Conservation (phyloP, 2,888 invertebrate species). For the Apodemia hepburni region DNA sequence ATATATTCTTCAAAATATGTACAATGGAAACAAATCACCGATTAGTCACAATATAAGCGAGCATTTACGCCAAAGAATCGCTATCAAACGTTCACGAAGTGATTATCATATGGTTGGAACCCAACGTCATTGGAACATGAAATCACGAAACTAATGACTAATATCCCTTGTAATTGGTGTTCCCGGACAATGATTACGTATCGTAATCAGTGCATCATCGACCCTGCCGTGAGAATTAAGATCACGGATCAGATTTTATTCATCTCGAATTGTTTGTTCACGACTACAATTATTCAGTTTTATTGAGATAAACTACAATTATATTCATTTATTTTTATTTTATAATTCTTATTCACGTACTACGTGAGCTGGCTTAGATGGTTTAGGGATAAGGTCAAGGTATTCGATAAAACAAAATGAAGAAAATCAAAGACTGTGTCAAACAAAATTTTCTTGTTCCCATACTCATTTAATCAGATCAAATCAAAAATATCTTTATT, state of each 20-base stretch:
- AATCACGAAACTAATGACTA: constrained; percentile 56
- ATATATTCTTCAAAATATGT: not conserved
- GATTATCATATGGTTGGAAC: constrained; percentile 52
- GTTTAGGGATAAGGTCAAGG: constrained; percentile 1
- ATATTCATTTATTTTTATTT: constrained; percentile 13
- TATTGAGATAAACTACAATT: constrained; percentile 15
- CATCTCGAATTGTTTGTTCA: constrained; percentile 13
- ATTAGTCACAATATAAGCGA: constrained; percentile 66
- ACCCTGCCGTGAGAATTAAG: constrained; percentile 28
- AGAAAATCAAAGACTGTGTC: not conserved
- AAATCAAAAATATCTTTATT: too few species aligned
- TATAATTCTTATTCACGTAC: constrained; percentile 4
- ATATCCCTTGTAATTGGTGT: constrained; percentile 22
- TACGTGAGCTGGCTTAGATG: constrained; percentile 3
- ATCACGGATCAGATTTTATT: constrained; percentile 20
- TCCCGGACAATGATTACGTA: constrained; percentile 25
- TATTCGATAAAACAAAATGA: not conserved
- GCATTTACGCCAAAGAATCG: constrained; percentile 55
- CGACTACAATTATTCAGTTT: constrained; percentile 15
- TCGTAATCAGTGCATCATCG: constrained; percentile 27
- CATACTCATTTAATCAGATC: too few species aligned
- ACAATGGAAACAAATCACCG: constrained; percentile 45
- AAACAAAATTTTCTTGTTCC: too few species aligned
- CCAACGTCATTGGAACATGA: constrained; percentile 46
- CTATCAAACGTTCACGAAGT: constrained; percentile 60